Conservation (phyloP, 2,888 invertebrate genomes). For the Rhagonycha lutea region DNA sequence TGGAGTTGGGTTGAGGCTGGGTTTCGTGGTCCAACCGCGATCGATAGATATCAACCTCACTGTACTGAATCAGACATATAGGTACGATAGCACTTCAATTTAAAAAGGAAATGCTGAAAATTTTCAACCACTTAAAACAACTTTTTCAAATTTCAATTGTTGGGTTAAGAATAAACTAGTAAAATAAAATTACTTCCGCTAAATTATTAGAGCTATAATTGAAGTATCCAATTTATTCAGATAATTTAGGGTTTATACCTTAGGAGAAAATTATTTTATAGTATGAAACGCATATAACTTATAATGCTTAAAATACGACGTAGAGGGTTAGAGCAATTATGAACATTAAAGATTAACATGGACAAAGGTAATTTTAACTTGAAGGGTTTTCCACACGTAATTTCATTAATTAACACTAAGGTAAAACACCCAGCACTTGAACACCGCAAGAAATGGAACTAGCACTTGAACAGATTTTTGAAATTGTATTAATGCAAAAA, state of each 20-base stretch:
- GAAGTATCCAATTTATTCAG: background rate
- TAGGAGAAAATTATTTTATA: slow-evolving; percentile 2
- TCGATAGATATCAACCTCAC: background rate
- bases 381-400: background rate
- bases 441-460: too few relatives aligned
- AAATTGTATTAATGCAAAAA: too few relatives aligned
- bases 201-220: background rate
- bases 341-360: slow-evolving; percentile 4
- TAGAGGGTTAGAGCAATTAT: slow-evolving; percentile 1
- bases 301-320: background rate
- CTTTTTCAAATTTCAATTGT: background rate
- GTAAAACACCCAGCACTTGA: too few relatives aligned
- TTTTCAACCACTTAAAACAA: background rate
- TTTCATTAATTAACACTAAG: slow-evolving; percentile 1
- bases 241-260: background rate
- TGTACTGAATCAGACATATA: background rate
- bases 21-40: background rate
- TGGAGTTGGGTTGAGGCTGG: background rate
- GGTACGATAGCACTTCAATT: background rate
- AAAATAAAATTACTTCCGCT: background rate
- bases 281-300: background rate
- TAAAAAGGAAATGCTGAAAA: background rate
- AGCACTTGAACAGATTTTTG: too few relatives aligned
- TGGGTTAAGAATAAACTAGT: background rate
- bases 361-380: slow-evolving; percentile 2